A percentile compares a stretch with the other conserved stretches of the same genome.
phyloP scores from a whole-genome alignment of 1,140 invertebrate genomes.

The Augochlora pura region DNA sequence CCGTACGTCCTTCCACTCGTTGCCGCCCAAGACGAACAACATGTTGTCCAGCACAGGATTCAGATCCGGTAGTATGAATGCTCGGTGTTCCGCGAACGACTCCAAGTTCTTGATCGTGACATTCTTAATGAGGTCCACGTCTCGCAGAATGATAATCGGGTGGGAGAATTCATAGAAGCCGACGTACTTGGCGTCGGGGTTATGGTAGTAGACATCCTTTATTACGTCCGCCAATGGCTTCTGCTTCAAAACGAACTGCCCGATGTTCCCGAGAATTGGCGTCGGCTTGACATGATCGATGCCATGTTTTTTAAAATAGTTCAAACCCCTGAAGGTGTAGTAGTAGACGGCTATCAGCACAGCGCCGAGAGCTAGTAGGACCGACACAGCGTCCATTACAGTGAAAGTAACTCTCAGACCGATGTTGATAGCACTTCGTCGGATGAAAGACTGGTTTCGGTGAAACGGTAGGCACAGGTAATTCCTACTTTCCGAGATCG shows the following conservation, averaged over 20 bases:
- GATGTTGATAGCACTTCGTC: not conserved
- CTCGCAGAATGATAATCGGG: slow-evolving; percentile 70
- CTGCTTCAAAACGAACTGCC: rapidly evolving
- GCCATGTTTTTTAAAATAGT: slow-evolving; percentile 33
- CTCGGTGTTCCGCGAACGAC: slow-evolving; percentile 71
- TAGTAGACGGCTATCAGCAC: not conserved
- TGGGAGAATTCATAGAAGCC: slow-evolving; percentile 58
- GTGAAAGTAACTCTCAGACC: rapidly evolving
- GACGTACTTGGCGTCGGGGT: slow-evolving; percentile 61
- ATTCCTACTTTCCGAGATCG: no score
- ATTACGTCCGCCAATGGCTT: not conserved
- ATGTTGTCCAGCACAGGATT: slow-evolving; percentile 70
- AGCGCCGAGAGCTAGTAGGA: not conserved
- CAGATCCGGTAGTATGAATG: slow-evolving; percentile 55
- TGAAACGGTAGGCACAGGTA: no score
- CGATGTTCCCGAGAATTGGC: slow-evolving; percentile 62
- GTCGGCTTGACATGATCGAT: not conserved
- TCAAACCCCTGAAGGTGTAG: not conserved
- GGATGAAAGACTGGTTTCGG: no score
- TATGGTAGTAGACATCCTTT: slow-evolving; percentile 15
- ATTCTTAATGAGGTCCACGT: slow-evolving; percentile 73
- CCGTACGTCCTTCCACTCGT: slow-evolving; percentile 70
- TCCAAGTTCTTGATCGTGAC: slow-evolving; percentile 69
- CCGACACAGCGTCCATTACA: not conserved
- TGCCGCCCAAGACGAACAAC: slow-evolving; percentile 68